Percentiles rank a stretch among this genome's conserved stretches.
Evolutionary conservation across 2,113 vertebrate genomes (phyloP).

Genomic region (Nannospalax galili): DNA sequence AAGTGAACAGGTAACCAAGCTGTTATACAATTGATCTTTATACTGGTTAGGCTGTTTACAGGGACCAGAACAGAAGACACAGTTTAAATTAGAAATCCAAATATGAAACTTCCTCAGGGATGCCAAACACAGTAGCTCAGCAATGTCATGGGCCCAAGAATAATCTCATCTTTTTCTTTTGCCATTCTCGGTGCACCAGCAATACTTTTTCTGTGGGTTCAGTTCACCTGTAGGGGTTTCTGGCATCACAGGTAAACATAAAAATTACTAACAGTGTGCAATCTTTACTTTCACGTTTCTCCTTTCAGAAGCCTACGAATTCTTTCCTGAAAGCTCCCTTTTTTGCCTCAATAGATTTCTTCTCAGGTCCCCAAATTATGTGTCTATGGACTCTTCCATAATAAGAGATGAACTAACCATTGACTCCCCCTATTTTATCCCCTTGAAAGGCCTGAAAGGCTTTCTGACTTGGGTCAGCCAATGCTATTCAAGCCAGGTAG

Average conservation of each 20-base stretch:
- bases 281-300: neutral
- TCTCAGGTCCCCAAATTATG: neutral
- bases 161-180: neutral
- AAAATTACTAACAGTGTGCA: neutral
- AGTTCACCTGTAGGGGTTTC: neutral
- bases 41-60: neutral
- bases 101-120: neutral
- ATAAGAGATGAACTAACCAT: neutral
- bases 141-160: neutral
- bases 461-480: neutral
- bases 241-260: slow-evolving; percentile 1
- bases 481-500: neutral
- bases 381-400: neutral
- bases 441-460: neutral
- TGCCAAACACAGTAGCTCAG: neutral
- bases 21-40: neutral
- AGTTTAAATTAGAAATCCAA: slow-evolving; percentile 4
- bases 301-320: neutral
- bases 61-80: neutral
- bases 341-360: neutral
- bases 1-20: neutral
- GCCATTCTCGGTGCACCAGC: neutral
- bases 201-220: neutral
- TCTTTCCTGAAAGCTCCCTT: neutral
- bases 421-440: neutral